Evolutionary conservation across 2,888 invertebrate genomes (phyloP), one percentile per base, ranked within the genome.

Genomic region (Drosophila histrio): DNA sequence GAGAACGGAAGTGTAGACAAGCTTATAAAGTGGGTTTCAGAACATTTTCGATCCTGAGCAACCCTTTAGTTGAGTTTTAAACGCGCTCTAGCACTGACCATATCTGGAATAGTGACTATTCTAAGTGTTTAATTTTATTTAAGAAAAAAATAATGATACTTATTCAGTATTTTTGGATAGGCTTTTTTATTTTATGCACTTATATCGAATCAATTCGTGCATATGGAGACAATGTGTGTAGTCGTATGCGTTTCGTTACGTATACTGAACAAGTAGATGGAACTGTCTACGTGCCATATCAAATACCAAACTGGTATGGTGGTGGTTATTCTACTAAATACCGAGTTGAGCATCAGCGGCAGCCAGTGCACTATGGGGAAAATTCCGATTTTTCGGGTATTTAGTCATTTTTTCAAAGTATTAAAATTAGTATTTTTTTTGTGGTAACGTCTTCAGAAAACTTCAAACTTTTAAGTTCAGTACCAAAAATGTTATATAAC

Each of bases 1-100:
- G 24, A 13, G 13, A 67, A 46, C 73, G 73, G 73, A 57, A 22
- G 57, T 62, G 8, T 8, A 6, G 9, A 17, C 1, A 44, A 36
- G n/a, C 24, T 9, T 8, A n/a, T 1, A n/a, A 32, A 15, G 9
- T 15, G 30, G 21, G 3, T 19, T 24, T 7, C 24, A 44, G 11
- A 21, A 22, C 28, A 11, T n/a, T 39, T 38, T 7, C 8, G n/a
- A 38, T 3, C 15, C 28, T 19, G n/a, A 38, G 17, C 13, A 8
- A 0, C 2, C 2, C 2, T n/a, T 46, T 32, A 70, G 67, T 71
- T 38, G 11, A 36, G 19, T 67, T 28, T 9, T 2, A 34, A 21
- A 30, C 67, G 53, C 52, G 22, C 17, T 49, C 1, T 8, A 26
- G n/a, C 15, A 24, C 15, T 17, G 24, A 13, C 6, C 13, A 15